Conservation (phyloP, 2,113 vertebrate genomes). For the Sardina pilchardus region DNA sequence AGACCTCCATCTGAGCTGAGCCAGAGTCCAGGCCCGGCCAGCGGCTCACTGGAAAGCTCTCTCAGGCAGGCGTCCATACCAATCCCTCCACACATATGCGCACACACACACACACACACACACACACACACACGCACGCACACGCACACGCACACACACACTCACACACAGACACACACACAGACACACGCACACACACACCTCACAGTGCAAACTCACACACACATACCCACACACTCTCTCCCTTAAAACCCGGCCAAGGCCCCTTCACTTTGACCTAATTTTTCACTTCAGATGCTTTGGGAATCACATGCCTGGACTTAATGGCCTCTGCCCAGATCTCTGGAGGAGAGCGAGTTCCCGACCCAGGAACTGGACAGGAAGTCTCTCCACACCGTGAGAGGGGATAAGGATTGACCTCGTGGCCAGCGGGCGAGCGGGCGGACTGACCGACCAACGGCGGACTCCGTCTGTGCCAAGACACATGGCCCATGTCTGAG, state of each 20-base stretch:
- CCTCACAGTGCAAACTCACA: background rate
- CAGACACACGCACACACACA: too few relatives aligned
- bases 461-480: background rate
- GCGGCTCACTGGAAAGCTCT: background rate
- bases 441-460: too few relatives aligned
- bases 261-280: slow-evolving; percentile 14
- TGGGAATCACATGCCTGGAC: background rate
- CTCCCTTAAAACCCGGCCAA: background rate
- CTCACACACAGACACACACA: too few relatives aligned
- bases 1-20: background rate
- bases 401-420: background rate
- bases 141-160: background rate
- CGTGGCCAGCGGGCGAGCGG: too few relatives aligned
- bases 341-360: background rate
- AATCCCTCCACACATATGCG: background rate
- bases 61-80: background rate
- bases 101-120: background rate
- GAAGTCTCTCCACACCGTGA: background rate
- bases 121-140: background rate
- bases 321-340: background rate
- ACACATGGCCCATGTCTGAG: background rate
- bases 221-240: background rate
- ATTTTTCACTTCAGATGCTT: slow-evolving; percentile 9
- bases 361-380: background rate
- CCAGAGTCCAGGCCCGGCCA: background rate